Base-by-base conservation (phyloP, 2,113 vertebrate species). In the Campylorhamphus procurvoides region DNA sequence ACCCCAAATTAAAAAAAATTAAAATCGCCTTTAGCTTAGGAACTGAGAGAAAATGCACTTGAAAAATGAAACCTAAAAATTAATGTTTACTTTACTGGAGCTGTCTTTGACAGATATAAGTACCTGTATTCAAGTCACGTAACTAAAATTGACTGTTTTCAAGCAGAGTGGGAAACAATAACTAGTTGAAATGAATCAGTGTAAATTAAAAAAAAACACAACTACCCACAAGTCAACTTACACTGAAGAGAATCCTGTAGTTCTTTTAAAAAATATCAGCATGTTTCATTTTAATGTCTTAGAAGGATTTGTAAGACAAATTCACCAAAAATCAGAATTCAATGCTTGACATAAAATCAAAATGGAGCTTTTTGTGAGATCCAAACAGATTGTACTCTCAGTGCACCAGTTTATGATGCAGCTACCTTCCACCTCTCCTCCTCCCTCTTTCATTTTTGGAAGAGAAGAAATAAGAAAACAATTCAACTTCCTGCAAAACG, bases 401-500 rank as follows among this genome's bases (percentile, higher is more conserved):
- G 42, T 35, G 39, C 28, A 90, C 33, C 33, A 78, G 64, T 81
- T 94, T 63, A 87, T 90, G 71, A 91, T 52, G 69, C 69, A 90
- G 71, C 68, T 46, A 78, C 59, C 62, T 92, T 87, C 63, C n/a
- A 35, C 85, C 67, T 73, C 66, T 60, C 82, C 68, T 73, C 77
- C 49, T 86, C 47, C 82, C 18, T 19, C 23, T 50, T 76, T 84
- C 77, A 66, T 46, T 88, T 93, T 83, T 84, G 86, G 86, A 84
- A 94, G 25, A 37, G 53, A 80, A 92, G 20, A 87, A 78, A 90
- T 81, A 95, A 94, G 86, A 92, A 89, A 95, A 94, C 89, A 96
- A 92, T 95, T 80, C 89, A 81, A 90, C 84, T 95, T 92, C 94
- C 93, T 90, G 90, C 52, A 90, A 84, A 94, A 90, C 13, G 68